A percentile compares a stretch with the other conserved stretches of the same genome.
These are phyloP conservation scores for Bombylius major DNA, from an alignment of 2,888 invertebrate genomes.

Conservation along the genomic window DNA sequence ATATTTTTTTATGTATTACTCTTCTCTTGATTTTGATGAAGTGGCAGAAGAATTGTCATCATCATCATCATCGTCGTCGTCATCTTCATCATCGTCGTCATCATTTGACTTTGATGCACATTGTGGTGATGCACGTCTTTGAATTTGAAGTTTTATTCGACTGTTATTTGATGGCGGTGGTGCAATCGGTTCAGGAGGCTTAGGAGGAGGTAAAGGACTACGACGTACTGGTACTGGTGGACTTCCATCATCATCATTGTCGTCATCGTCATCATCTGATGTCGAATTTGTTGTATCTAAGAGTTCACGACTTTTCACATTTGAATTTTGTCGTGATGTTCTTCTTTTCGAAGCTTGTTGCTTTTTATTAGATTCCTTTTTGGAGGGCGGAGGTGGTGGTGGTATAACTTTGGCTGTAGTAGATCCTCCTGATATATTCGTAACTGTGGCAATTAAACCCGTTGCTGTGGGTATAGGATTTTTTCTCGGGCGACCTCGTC, in stretches of 20 bases:
- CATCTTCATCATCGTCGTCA: constrained; percentile 9
- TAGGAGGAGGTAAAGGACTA: constrained; percentile 25
- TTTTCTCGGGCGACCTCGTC: constrained; percentile 29
- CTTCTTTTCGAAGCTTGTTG: constrained; percentile 18
- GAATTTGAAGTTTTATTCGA: constrained; percentile 6
- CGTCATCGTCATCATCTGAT: constrained; percentile 14
- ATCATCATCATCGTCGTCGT: constrained; percentile 15
- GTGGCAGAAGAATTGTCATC: constrained; percentile 17
- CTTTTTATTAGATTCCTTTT: constrained; percentile 8
- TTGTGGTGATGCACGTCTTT: constrained; percentile 2
- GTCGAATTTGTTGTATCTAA: constrained; percentile 18
- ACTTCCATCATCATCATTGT: constrained; percentile 25
- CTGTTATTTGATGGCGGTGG: constrained; percentile 9
- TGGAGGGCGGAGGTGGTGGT: neutral
- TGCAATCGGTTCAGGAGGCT: constrained; percentile 15
- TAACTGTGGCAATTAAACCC: constrained; percentile 1
- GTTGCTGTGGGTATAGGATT: constrained; percentile 18
- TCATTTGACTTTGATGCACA: constrained; percentile 17
- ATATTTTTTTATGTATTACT: constrained; percentile 4
- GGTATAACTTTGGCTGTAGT: constrained; percentile 23
- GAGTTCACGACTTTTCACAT: constrained; percentile 22
- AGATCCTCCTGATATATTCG: constrained; percentile 1
- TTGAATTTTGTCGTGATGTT: constrained; percentile 23
- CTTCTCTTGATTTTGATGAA: constrained; percentile 20
- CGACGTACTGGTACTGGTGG: neutral